Evolutionary conservation across 2,797 vertebrate genomes (phyloP), one percentile per base, ranked within the genome.

Genomic region (Pogonophryne albipinna): DNA sequence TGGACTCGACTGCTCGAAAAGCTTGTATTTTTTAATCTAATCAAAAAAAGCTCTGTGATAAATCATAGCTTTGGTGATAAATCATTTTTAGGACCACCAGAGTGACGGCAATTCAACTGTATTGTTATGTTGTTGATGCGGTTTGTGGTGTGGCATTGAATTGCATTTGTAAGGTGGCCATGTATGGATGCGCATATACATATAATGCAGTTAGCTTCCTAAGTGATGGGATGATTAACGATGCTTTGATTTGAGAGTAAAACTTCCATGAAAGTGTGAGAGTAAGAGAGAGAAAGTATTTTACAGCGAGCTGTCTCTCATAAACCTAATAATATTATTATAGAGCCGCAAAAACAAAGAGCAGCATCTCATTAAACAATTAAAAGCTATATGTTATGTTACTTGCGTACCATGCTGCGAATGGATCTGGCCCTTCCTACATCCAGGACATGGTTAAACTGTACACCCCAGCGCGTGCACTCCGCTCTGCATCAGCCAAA

Each of bases 371-470:
- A 45, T 53, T 19, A 44, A 81, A 47, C 27, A 72, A 78, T 61
- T 71, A 53, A 45, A 78, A 65, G 58, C 70, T 34, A 58, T 71
- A 69, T 10, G 14, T 71, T n/a, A n/a, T n/a, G n/a, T n/a, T n/a
- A n/a, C n/a, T n/a, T n/a, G n/a, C n/a, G n/a, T n/a, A n/a, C n/a
- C n/a, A n/a, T n/a, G n/a, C n/a, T n/a, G n/a, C n/a, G n/a, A n/a
- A n/a, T n/a, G n/a, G n/a, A n/a, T n/a, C n/a, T n/a, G n/a, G n/a
- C n/a, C n/a, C n/a, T n/a, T n/a, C n/a, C n/a, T n/a, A n/a, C n/a
- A n/a, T n/a, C n/a, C n/a, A n/a, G n/a, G n/a, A n/a, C n/a, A n/a
- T n/a, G n/a, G n/a, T n/a, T n/a, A n/a, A n/a, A n/a, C n/a, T n/a
- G n/a, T n/a, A n/a, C n/a, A n/a, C n/a, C n/a, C n/a, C n/a, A n/a